Percentiles rank a stretch among this genome's conserved stretches.
These are phyloP conservation scores for Setophaga coronata DNA, from an alignment of 2,113 vertebrate species.

Conservation along the genomic window DNA sequence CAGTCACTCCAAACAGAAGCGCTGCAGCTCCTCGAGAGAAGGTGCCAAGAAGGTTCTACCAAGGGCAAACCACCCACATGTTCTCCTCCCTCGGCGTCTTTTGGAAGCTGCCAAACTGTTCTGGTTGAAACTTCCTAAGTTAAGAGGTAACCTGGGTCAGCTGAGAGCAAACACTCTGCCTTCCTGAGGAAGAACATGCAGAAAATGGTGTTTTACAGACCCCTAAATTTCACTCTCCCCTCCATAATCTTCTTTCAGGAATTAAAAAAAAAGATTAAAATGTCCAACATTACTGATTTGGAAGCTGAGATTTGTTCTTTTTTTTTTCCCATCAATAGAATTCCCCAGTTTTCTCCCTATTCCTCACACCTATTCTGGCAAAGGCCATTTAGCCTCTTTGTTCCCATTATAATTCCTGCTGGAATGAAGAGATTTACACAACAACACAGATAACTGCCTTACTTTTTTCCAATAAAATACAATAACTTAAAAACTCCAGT, in stretches of 20 bases:
- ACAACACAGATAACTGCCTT: neutral
- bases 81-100: neutral
- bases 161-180: neutral
- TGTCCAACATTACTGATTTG: neutral
- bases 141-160: neutral
- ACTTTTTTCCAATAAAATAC: neutral
- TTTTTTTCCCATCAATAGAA: fast-evolving
- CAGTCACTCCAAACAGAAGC: conserved; percentile 24
- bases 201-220: neutral
- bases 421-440: neutral
- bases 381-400: neutral
- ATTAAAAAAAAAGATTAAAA: neutral
- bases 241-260: neutral
- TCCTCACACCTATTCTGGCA: neutral
- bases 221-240: fast-evolving
- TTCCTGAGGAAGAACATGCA: neutral
- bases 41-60: conserved; percentile 37
- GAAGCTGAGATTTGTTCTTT: neutral
- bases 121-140: neutral
- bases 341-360: neutral
- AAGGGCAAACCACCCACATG: conserved; percentile 38
- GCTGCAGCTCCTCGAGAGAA: neutral
- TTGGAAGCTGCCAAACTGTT: neutral
- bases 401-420: neutral
- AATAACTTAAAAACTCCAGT: fast-evolving